phyloP scores from a whole-genome alignment of 2,888 invertebrate genomes.

The Magallana nippona region DNA sequence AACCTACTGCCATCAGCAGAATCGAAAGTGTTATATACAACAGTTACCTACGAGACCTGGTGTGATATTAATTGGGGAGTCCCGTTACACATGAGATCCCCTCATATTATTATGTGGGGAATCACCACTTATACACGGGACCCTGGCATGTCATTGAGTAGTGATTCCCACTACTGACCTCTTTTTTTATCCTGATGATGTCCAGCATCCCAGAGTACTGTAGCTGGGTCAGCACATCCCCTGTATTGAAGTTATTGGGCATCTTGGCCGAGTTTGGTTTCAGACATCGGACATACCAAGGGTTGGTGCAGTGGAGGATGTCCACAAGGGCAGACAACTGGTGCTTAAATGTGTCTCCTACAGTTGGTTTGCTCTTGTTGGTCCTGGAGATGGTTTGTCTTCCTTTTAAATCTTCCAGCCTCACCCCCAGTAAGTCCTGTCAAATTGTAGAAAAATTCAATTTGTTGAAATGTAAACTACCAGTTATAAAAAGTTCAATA shows the following conservation, averaged over 20 bases:
- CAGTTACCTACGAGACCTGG: too few relatives aligned
- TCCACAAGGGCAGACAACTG: conserved; percentile 76
- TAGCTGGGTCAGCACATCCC: conserved; percentile 71
- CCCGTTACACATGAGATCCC: too few relatives aligned
- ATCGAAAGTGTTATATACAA: too few relatives aligned
- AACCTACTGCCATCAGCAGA: too few relatives aligned
- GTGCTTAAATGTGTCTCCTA: conserved; percentile 76
- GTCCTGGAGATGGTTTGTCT: conserved; percentile 73
- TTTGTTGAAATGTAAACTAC: too few relatives aligned
- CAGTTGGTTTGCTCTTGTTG: conserved; percentile 72
- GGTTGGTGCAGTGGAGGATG: conserved; percentile 73
- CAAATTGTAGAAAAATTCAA: conserved; percentile 23
- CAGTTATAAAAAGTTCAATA: too few relatives aligned
- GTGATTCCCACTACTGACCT: conserved; percentile 62
- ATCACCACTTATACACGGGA: too few relatives aligned
- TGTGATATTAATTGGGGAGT: too few relatives aligned
- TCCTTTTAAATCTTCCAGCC: conserved; percentile 71
- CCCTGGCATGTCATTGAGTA: too few relatives aligned
- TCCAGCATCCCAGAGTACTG: conserved; percentile 76
- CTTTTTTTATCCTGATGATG: conserved; percentile 75
- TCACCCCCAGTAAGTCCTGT: conserved; percentile 73
- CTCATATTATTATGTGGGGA: too few relatives aligned
- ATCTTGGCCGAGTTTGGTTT: conserved; percentile 74
- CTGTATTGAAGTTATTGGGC: conserved; percentile 65
- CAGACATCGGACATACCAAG: conserved; percentile 76